These are phyloP conservation scores for Graptemys geographica DNA, from an alignment of 2,797 vertebrate genomes.

Conservation along the genomic window DNA sequence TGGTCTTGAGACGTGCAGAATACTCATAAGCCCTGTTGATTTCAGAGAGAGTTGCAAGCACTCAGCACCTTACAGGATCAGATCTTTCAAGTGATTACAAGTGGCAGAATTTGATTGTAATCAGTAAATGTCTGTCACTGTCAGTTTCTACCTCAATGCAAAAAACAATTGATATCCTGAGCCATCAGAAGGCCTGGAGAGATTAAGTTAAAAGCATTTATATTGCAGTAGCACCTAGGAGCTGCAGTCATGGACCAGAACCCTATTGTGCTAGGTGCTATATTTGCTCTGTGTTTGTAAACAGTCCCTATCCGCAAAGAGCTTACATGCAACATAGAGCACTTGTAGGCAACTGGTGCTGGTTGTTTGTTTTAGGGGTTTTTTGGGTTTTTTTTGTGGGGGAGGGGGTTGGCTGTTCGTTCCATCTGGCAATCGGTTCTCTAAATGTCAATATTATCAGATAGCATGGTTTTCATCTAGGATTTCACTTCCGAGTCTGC, in stretches of 20 bases:
- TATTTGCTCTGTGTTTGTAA: too few species aligned
- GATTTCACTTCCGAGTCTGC: not conserved
- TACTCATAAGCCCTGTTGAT: not conserved
- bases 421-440: not conserved
- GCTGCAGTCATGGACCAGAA: not conserved
- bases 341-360: too few species aligned
- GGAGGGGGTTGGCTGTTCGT: too few species aligned
- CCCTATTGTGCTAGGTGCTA: not conserved
- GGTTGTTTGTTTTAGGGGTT: not conserved
- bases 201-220: not conserved
- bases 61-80: not conserved
- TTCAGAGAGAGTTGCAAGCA: not conserved
- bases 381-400: too few species aligned
- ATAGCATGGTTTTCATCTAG: not conserved
- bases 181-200: not conserved
- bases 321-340: not conserved
- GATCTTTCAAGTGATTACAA: not conserved
- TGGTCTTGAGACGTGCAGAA: not conserved
- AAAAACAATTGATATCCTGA: not conserved
- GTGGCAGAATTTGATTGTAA: not conserved
- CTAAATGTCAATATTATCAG: not conserved
- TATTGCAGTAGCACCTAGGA: not conserved
- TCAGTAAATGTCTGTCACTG: not conserved
- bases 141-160: not conserved
- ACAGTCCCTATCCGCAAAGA: not conserved